Conservation (phyloP, 2,888 invertebrate genomes). For the Hirtodrosophila histrioides region DNA sequence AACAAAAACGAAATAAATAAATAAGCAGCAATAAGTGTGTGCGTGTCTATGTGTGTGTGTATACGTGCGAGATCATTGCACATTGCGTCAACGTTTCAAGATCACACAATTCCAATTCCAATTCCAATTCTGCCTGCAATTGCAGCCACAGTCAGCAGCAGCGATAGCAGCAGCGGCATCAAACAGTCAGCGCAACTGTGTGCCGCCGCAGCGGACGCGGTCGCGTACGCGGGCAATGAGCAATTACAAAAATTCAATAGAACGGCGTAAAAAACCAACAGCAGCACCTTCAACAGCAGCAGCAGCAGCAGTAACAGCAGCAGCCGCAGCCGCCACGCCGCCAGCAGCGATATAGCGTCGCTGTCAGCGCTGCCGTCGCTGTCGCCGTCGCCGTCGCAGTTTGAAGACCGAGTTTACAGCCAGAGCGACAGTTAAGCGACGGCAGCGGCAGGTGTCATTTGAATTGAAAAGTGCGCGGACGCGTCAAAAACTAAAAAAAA, state of each 20-base stretch:
- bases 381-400: conserved; percentile 40
- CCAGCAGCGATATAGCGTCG: conserved; percentile 13
- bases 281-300: conserved; percentile 6
- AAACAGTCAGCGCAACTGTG: conserved; percentile 29
- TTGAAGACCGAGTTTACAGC: conserved; percentile 52
- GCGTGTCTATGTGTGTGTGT: conserved; percentile 29
- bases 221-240: conserved; percentile 43
- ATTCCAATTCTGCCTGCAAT: conserved; percentile 43
- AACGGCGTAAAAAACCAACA: conserved; percentile 35
- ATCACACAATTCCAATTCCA: conserved; percentile 62
- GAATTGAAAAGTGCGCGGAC: conserved; percentile 71
- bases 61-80: conserved; percentile 74
- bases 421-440: conserved; percentile 69
- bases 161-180: conserved; percentile 22
- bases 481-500: conserved; percentile 27
- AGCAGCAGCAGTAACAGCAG: conserved; percentile 19
- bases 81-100: conserved; percentile 78
- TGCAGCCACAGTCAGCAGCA: conserved; percentile 27
- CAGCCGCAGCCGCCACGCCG: conserved; percentile 23
- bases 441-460: conserved; percentile 79
- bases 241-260: conserved; percentile 62
- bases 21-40: conserved; percentile 38
- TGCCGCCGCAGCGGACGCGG: conserved; percentile 48
- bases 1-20: conserved; percentile 55
- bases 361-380: conserved; percentile 26